Conservation (phyloP, 2,888 invertebrate genomes). For the Pheosia gnoma region DNA sequence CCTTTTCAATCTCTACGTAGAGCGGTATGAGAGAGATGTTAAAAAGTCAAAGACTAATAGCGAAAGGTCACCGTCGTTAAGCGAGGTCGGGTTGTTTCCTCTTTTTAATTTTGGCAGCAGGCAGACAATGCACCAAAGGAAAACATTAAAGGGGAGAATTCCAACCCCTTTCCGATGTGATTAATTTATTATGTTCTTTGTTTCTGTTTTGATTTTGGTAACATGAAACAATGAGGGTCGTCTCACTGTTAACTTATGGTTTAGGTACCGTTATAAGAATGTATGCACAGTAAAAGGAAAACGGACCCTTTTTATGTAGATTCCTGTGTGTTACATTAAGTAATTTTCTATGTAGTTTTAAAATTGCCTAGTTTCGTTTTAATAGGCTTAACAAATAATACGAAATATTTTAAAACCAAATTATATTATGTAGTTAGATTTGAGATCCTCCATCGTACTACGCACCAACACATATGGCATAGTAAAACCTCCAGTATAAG, state of each 20-base stretch:
- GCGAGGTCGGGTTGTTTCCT: conserved; percentile 70
- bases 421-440: no score
- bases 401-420: no score
- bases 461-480: conserved; percentile 12
- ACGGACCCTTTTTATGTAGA: no score
- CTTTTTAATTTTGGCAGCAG: conserved; percentile 80
- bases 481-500: conserved; percentile 59
- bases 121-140: conserved; percentile 80
- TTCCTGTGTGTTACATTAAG: no score
- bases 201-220: conserved; percentile 77
- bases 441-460: no score
- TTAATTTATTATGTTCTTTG: conserved; percentile 82
- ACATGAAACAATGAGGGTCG: conserved; percentile 46
- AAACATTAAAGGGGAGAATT: conserved; percentile 76
- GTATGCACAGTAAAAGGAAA: no score
- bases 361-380: no score
- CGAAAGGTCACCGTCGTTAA: conserved; percentile 68
- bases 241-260: not conserved
- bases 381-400: no score
- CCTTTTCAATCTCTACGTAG: no score
- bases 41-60: conserved; percentile 35
- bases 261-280: no score
- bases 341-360: no score
- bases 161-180: conserved; percentile 76
- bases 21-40: conserved; percentile 6